Evolutionary conservation across 2,888 invertebrate genomes (phyloP).

Genomic region (Acanthosoma haemorrhoidale): DNA sequence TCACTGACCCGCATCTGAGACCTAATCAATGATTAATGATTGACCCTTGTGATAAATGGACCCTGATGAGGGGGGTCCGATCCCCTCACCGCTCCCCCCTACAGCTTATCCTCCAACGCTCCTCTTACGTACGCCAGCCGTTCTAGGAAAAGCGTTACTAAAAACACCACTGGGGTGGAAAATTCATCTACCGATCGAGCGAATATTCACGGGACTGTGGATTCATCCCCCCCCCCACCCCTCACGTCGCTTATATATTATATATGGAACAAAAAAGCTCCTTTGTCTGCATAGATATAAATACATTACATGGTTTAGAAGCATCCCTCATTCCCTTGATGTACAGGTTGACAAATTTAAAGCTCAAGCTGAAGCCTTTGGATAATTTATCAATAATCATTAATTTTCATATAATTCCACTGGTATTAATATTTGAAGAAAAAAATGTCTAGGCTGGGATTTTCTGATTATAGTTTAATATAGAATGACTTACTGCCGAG

Average conservation of each 20-base stretch:
- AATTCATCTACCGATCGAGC: not conserved
- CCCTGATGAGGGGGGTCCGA: not conserved
- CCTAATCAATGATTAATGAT: slow-evolving; percentile 8
- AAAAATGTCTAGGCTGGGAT: too few relatives aligned
- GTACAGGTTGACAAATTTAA: too few relatives aligned
- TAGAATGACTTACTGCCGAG: too few relatives aligned
- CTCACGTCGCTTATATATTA: not conserved
- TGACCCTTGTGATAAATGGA: not conserved
- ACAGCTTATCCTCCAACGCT: not conserved
- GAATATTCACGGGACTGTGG: not conserved
- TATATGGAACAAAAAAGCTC: not conserved
- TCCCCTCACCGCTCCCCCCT: not conserved
- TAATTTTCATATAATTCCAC: too few relatives aligned
- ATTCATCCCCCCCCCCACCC: not conserved
- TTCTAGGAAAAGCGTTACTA: not conserved
- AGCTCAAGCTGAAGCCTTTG: too few relatives aligned
- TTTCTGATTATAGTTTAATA: too few relatives aligned
- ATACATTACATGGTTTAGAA: too few relatives aligned
- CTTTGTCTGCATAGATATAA: too few relatives aligned
- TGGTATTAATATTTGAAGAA: too few relatives aligned
- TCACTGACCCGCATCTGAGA: not conserved
- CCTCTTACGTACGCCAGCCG: not conserved
- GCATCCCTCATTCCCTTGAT: too few relatives aligned
- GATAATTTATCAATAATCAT: too few relatives aligned
- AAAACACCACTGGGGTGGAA: not conserved